These are phyloP conservation scores for Natator depressus DNA, from an alignment of 2,113 vertebrate genomes.

Conservation along the genomic window DNA sequence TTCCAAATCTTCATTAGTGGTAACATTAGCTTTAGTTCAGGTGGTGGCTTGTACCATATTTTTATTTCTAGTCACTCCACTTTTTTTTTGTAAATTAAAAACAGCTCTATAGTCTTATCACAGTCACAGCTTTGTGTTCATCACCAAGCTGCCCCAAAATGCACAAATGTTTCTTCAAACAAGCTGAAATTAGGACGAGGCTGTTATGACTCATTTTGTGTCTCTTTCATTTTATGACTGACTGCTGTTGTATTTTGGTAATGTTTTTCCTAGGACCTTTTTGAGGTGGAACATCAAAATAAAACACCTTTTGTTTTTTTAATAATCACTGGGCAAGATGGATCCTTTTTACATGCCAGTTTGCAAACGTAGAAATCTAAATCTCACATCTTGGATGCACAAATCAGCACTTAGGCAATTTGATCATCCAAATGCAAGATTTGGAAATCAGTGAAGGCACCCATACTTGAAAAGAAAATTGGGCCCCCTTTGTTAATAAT, in stretches of 20 bases:
- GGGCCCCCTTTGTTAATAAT: neutral
- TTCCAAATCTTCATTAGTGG: slow-evolving; percentile 9
- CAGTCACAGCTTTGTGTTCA: neutral
- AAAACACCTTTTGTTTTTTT: neutral
- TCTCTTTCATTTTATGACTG: slow-evolving; percentile 34
- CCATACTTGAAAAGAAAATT: slow-evolving; percentile 1
- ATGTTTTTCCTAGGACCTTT: slow-evolving; percentile 26
- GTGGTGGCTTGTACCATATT: neutral
- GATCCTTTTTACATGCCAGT: neutral
- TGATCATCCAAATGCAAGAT: neutral
- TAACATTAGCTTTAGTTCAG: slow-evolving; percentile 12
- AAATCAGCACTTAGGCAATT: neutral
- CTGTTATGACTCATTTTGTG: neutral
- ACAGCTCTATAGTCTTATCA: neutral
- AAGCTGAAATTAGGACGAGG: neutral
- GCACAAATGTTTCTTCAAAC: slow-evolving; percentile 18
- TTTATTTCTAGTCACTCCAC: slow-evolving; percentile 14
- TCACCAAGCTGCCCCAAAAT: slow-evolving; percentile 15
- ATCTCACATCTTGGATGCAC: neutral
- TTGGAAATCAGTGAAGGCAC: neutral
- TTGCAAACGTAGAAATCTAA: neutral
- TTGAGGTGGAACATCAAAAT: neutral
- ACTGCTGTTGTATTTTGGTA: slow-evolving; percentile 21
- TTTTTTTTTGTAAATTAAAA: slow-evolving; percentile 17
- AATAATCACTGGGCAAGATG: neutral